These are phyloP conservation scores for Diarsia mendica DNA, from an alignment of 2,888 invertebrate species.

Conservation along the genomic window DNA sequence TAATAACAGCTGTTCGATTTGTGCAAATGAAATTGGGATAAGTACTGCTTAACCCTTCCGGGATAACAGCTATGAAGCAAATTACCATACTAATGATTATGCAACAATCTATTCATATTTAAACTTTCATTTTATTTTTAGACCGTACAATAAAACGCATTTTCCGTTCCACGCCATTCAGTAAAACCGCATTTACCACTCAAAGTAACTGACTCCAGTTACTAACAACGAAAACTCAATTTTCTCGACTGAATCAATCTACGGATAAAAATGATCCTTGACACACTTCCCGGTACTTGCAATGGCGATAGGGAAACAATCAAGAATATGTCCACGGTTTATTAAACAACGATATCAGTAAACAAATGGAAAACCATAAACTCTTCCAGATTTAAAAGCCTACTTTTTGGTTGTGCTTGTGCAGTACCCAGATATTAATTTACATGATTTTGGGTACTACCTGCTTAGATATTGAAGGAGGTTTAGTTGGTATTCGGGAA, in stretches of 20 bases:
- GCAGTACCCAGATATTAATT: slow-evolving; percentile 11
- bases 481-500: neutral
- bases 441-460: neutral
- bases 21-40: neutral
- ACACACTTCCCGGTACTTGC: slow-evolving; percentile 42
- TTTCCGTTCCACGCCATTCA: neutral
- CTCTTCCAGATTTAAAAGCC: neutral
- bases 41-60: neutral
- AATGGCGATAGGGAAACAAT: slow-evolving; percentile 42
- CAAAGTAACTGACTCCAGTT: neutral
- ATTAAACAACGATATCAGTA: slow-evolving; percentile 54
- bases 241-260: slow-evolving; percentile 45
- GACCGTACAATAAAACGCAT: no score
- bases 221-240: slow-evolving; percentile 42
- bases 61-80: neutral
- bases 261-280: slow-evolving; percentile 57
- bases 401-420: slow-evolving; percentile 6
- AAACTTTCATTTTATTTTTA: neutral
- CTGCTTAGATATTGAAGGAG: neutral
- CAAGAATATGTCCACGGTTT: slow-evolving; percentile 39
- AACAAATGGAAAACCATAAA: slow-evolving; percentile 49
- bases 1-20: neutral
- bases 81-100: neutral
- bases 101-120: neutral
- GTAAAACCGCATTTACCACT: neutral